Evolutionary conservation across 2,113 vertebrate genomes (phyloP), one percentile per base, ranked within the genome.

Genomic region (Forbesichthys agassizii): DNA sequence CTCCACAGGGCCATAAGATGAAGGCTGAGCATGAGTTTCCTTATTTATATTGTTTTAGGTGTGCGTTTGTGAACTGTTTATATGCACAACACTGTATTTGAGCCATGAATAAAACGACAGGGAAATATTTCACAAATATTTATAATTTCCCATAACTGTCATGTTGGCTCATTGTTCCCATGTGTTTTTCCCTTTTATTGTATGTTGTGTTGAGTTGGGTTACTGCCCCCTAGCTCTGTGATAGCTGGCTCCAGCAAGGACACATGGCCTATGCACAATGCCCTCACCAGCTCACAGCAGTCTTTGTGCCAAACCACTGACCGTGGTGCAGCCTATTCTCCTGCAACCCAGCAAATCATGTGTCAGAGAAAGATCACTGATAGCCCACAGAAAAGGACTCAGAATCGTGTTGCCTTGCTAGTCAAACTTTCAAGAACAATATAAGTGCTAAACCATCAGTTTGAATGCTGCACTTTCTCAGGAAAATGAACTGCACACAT

Each of bases 281-380:
- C 87, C 88, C 84, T 88, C 68, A 82, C 90, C 88, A 82, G 76
- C 86, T 86, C 90, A 91, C 84, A 88, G 69, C 78, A 86, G 90
- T 91, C 90, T 68, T 87, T 82, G 85, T 91, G 89, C 68, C 74
- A 68, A 90, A 66, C 90, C 93, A 93, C 93, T 95, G 94, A 92
- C 93, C 86, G 84, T 92, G 70, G 71, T 86, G 90, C 88, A 87
- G 91, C 83, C 83, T 85, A 73, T 85, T 91, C 85, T 86, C 79
- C 77, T 82, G 72, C 75, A 75, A 86, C 89, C 92, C 88, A 64
- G 84, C 86, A 92, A 95, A 94, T 91, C 92, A 90, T 91, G 89
- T 90, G 75, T 84, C 60, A 54, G 81, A 79, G 90, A 84, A 86
- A 86, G 87, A 88, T 89, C 89, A 90, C 85, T 86, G 88, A 86